Percentiles rank a stretch among this genome's conserved stretches.
Conservation (phyloP, 2,113 vertebrate genomes). For the Ciconia boyciana region DNA sequence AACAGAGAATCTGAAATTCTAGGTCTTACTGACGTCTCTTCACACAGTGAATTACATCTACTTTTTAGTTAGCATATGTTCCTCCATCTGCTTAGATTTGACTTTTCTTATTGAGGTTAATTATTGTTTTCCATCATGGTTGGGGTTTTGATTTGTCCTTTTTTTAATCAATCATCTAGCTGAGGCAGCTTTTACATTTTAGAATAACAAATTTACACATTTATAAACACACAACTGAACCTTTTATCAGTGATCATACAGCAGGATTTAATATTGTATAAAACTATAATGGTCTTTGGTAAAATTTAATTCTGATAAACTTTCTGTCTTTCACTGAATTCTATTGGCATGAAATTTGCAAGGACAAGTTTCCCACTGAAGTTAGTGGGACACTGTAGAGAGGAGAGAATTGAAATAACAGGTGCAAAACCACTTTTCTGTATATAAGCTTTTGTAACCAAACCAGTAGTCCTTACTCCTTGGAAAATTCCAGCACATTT, state of each 20-base stretch:
- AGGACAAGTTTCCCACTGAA: not conserved
- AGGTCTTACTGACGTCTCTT: not conserved
- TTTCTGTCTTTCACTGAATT: not conserved
- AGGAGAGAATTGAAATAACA: not conserved
- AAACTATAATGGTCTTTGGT: not conserved
- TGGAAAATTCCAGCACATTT: not conserved
- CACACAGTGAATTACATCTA: not conserved
- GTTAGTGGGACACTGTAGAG: not conserved
- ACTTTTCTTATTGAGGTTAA: conserved; percentile 8
- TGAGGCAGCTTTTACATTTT: not conserved
- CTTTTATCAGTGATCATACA: not conserved
- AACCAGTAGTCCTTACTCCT: not conserved
- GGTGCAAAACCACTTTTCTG: not conserved
- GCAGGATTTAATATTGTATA: not conserved
- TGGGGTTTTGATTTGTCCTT: not conserved
- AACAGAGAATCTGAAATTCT: not conserved
- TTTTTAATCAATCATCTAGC: not conserved
- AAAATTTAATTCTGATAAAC: not conserved
- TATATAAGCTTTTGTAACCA: not conserved
- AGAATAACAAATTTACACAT: not conserved
- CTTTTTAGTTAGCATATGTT: not conserved
- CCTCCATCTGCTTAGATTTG: not conserved
- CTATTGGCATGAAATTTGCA: not conserved
- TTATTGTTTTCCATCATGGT: not conserved
- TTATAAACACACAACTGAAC: not conserved